A percentile compares a stretch with the other conserved stretches of the same genome.
Conservation (phyloP, 2,113 vertebrate genomes). For the Chaetodon trifascialis region DNA sequence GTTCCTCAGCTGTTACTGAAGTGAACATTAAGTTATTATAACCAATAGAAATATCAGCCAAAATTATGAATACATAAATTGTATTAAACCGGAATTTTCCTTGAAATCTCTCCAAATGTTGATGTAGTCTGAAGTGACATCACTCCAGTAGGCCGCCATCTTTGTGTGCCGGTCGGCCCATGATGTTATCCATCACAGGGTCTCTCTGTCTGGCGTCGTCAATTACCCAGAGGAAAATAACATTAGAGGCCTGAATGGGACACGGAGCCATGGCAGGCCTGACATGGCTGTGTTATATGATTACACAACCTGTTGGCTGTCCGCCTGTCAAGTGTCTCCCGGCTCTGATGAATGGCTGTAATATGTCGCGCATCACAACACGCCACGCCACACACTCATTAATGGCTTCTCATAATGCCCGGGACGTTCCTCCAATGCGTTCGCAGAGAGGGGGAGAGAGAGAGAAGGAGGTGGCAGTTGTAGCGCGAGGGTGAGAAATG, state of each 20-base stretch:
- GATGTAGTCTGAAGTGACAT: conserved; percentile 67
- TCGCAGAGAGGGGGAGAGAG: conserved; percentile 24
- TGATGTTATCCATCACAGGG: conserved; percentile 77
- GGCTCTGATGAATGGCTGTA: conserved; percentile 86
- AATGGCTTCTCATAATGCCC: conserved; percentile 80
- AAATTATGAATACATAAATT: not conserved
- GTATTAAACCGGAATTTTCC: conserved; percentile 26
- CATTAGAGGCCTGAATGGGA: conserved; percentile 82
- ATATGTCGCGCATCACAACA: conserved; percentile 84
- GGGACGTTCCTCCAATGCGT: conserved; percentile 69
- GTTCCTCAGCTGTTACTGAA: not conserved
- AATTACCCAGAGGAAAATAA: conserved; percentile 80
- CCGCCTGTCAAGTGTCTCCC: conserved; percentile 83
- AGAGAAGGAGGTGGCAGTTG: conserved; percentile 3
- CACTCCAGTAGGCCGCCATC: conserved; percentile 60
- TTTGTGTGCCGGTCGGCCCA: conserved; percentile 52
- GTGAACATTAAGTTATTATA: not conserved
- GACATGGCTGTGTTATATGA: conserved; percentile 85
- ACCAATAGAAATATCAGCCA: not conserved
- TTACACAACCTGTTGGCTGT: conserved; percentile 85
- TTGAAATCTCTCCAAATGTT: conserved; percentile 51
- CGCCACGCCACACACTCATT: conserved; percentile 81
- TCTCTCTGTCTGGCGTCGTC: conserved; percentile 73
- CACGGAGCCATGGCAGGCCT: conserved; percentile 72
- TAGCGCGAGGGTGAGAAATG: conserved; percentile 57